Evolutionary conservation across 2,888 invertebrate species (phyloP), one percentile per base, ranked within the genome.

Genomic region (Panzeria rudis): DNA sequence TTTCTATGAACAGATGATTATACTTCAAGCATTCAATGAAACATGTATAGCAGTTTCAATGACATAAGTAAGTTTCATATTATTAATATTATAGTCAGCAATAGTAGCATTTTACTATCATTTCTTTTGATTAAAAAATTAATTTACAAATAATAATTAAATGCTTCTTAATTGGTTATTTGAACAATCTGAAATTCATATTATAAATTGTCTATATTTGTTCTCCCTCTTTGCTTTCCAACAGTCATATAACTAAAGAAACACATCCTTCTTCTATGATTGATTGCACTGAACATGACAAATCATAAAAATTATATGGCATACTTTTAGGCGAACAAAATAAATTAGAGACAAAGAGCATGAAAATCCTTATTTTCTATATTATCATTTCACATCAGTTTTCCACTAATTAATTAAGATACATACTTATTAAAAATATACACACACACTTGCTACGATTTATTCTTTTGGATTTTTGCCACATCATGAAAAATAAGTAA

Each of bases 401-500:
- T 71, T 76, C 47, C 76, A 78, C 73, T 85, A 85, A 85, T 85
- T 85, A 85, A 85, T 79, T 85, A 82, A 82, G 62, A 73, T 62
- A 64, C 73, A 69, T 64, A 59, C 69, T 62, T 71, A 68, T 44
- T 69, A 35, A 81, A 54, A 61, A 11, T 17, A 56, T 5, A 17
- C 17, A 47, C 17, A 44, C 23, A 78, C 80, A 84, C 54, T 76
- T 80, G 76, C 72, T 35, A 47, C n/a, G 47, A 68, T 73, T 69
- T 66, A 20, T 69, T 23, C 32, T 29, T 17, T 68, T 7, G 20
- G 20, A 69, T 66, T 75, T 71, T 56, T 79, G 85, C 64, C 78
- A 78, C 78, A 75, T 85, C 85, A 85, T 85, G 78, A 59, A 64
- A 82, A 82, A 73, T 85, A 85, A 85, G 81, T 81, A 82, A 73